phyloP scores from a whole-genome alignment of 1,140 invertebrate species.

The Drosophila ananassae region DNA sequence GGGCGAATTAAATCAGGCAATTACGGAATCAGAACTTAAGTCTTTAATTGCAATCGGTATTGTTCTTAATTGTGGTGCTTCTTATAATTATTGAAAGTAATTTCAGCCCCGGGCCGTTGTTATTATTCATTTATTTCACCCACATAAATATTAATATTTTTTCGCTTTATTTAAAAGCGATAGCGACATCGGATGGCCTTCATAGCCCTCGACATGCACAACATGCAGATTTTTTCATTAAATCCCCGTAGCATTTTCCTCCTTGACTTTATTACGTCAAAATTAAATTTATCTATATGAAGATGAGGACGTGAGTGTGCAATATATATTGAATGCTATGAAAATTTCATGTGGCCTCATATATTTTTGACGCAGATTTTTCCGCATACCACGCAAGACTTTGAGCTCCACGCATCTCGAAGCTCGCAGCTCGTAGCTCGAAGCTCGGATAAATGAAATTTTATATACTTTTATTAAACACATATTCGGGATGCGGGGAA shows the following conservation, averaged over 20 bases:
- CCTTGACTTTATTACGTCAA: slow-evolving; percentile 63
- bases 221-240: slow-evolving; percentile 49
- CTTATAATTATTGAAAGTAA: slow-evolving; percentile 3
- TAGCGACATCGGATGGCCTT: not conserved
- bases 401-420: slow-evolving; percentile 18
- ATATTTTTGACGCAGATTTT: slow-evolving; percentile 56
- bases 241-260: slow-evolving; percentile 52
- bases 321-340: slow-evolving; percentile 63
- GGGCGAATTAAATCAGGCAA: slow-evolving; percentile 14
- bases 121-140: slow-evolving; percentile 20
- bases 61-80: slow-evolving; percentile 15
- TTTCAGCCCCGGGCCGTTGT: not conserved
- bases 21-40: slow-evolving; percentile 8
- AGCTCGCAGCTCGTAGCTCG: not conserved
- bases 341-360: slow-evolving; percentile 57
- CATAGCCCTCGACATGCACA: not conserved
- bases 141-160: slow-evolving; percentile 22
- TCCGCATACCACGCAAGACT: slow-evolving; percentile 42
- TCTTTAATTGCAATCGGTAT: slow-evolving; percentile 7
- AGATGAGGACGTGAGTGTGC: slow-evolving; percentile 9
- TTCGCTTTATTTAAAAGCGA: not conserved
- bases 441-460: slow-evolving; percentile 42
- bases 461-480: slow-evolving; percentile 50
- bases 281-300: slow-evolving; percentile 53
- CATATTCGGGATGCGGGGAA: slow-evolving; percentile 27